Conservation (phyloP, 2,797 vertebrate species). For the Triplophysa bombifrons region DNA sequence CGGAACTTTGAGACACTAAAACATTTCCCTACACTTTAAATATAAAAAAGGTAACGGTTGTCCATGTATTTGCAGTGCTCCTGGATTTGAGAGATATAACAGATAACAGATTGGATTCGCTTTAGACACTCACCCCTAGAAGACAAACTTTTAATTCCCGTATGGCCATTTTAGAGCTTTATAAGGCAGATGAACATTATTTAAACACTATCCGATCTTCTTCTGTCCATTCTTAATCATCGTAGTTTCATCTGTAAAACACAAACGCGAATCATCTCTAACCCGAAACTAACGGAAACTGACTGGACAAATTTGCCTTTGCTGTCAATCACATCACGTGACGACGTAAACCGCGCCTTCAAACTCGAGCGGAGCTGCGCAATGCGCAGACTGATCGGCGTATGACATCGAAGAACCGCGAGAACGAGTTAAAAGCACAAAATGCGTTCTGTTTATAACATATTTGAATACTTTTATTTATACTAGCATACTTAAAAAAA, state of each 20-base stretch:
- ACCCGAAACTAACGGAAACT: conserved; percentile 64
- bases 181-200: conserved; percentile 61
- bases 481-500: too few species aligned
- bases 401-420: too few species aligned
- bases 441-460: too few species aligned
- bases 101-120: too few species aligned
- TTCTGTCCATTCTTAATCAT: conserved; percentile 64
- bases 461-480: too few species aligned
- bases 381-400: too few species aligned
- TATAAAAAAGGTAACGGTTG: not conserved
- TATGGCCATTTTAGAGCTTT: conserved; percentile 82
- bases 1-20: not conserved
- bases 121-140: conserved; percentile 87
- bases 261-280: conserved; percentile 63
- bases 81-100: too few species aligned
- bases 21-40: too few species aligned
- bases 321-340: conserved; percentile 62
- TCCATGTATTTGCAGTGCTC: too few species aligned
- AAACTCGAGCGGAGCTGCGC: too few species aligned
- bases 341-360: conserved; percentile 18
- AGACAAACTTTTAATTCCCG: conserved; percentile 97
- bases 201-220: conserved; percentile 23
- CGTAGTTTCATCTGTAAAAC: conserved; percentile 48
- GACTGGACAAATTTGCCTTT: conserved; percentile 46
- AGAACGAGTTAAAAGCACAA: too few species aligned